Base-by-base conservation (phyloP, 2,888 invertebrate genomes). In the Apoderus coryli region DNA sequence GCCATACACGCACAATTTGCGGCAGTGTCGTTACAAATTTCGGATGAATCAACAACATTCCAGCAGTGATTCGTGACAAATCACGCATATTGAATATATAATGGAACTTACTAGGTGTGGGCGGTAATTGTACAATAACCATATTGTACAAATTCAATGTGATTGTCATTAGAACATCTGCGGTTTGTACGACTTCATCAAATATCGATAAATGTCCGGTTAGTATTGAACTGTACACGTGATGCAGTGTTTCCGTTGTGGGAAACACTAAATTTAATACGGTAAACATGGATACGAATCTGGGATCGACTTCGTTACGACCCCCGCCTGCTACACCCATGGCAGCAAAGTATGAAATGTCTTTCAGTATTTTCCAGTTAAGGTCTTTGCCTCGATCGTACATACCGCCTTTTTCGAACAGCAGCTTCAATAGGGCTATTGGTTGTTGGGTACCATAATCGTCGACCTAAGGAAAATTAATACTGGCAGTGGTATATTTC, bases 51-150 rank as follows among this genome's bases (percentile, higher is more conserved):
- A 80, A 71, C 32, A 80, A 72, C 52, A 92, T 54, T 1, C 92
- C 90, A 9, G 77, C 77, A 3, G 46, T 45, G 37, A 92, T 73
- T 33, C 88, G 70, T 1, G 89, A 89, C 42, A 92, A 58, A 61
- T 92, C 92, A 25, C 89, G 71, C 56, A 92, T 69, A 59, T 90
- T 90, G 63, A 90, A 92, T 43, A 89, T 82, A 60, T 92, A 92
- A 61, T 92, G 90, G 60, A 92, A 92, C 57, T 86, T 89, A 4
- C 80, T 77, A 0, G 92, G 92, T 0, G 89, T 92, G 2, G 90
- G 88, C 1, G 89, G 85, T 31, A 92, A 61, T 37, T 85, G 79
- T 11, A 66, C 63, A 36, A 80, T 72, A 22, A 84, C 40, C 49
- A 73, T 80, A 68, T 81, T 78, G 52, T 88, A 92, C 10, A 92